Conservation (phyloP, 2,797 vertebrate genomes). For the Gymnocypris eckloni region DNA sequence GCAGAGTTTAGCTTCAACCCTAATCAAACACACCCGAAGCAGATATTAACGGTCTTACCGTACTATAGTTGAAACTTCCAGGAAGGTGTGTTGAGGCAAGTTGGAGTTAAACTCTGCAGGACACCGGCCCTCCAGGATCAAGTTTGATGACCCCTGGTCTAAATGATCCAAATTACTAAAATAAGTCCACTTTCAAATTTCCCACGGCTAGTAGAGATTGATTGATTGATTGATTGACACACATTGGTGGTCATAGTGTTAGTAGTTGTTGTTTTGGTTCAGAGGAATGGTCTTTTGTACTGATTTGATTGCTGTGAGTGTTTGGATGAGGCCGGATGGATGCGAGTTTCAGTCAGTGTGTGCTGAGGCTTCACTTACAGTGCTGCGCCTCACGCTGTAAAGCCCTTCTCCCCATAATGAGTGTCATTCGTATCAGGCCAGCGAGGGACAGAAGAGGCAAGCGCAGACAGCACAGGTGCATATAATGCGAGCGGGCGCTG, state of each 20-base stretch:
- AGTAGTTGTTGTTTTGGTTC: neutral
- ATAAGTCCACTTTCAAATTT: neutral
- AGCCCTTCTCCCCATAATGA: slow-evolving; percentile 41
- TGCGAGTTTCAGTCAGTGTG: neutral
- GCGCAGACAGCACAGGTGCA: slow-evolving; percentile 41
- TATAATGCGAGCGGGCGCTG: slow-evolving; percentile 11
- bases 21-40: no score
- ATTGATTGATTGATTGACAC: neutral
- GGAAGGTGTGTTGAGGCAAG: no score
- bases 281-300: neutral
- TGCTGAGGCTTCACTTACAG: slow-evolving; percentile 1
- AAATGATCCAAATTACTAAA: neutral
- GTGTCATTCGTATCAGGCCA: slow-evolving; percentile 31
- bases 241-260: neutral
- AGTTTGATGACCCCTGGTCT: no score
- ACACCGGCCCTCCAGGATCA: no score
- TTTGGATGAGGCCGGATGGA: neutral
- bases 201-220: neutral
- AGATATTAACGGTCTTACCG: no score
- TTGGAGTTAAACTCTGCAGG: no score
- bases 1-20: no score
- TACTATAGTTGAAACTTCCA: no score
- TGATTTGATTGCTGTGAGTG: neutral
- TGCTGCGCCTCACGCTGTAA: neutral
- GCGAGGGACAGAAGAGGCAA: slow-evolving; percentile 26